Evolutionary conservation across 1,140 invertebrate species (phyloP).

Genomic region (Bemisia tabaci): DNA sequence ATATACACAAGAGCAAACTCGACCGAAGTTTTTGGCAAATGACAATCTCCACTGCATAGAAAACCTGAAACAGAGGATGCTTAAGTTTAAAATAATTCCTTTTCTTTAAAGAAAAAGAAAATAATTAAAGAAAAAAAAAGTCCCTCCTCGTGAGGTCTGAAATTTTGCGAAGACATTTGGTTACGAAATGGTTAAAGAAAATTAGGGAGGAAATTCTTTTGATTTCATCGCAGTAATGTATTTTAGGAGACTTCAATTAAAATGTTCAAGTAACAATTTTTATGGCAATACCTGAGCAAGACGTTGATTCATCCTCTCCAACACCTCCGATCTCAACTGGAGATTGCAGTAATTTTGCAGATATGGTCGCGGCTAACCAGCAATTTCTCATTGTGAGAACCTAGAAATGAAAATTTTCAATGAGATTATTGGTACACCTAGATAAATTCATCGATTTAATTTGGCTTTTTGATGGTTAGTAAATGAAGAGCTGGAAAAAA

Average conservation of each 20-base stretch:
- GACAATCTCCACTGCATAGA: constrained; percentile 40
- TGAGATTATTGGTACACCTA: too few species aligned
- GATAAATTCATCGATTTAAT: too few species aligned
- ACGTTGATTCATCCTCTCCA: background rate
- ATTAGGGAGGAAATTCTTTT: background rate
- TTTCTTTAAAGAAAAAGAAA: too few species aligned
- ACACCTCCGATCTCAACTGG: background rate
- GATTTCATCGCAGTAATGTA: constrained; percentile 1
- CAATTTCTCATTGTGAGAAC: constrained; percentile 23
- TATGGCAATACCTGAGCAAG: background rate
- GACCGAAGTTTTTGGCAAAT: constrained; percentile 29
- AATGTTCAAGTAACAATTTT: too few species aligned
- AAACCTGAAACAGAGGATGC: constrained; percentile 45
- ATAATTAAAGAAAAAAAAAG: too few species aligned
- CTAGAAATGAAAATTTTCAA: constrained; percentile 14
- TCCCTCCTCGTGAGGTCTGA: background rate
- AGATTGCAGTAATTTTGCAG: background rate
- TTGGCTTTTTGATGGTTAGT: too few species aligned
- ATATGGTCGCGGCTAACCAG: constrained; percentile 18
- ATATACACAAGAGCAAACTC: constrained; percentile 41
- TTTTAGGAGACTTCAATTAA: background rate
- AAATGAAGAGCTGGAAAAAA: too few species aligned
- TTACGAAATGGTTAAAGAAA: background rate
- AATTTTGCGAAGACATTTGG: background rate
- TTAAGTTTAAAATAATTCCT: too few species aligned